A percentile compares a stretch with the other conserved stretches of the same genome.
phyloP scores from a whole-genome alignment of 1,140 invertebrate genomes.

The Camponotus pennsylvanicus region DNA sequence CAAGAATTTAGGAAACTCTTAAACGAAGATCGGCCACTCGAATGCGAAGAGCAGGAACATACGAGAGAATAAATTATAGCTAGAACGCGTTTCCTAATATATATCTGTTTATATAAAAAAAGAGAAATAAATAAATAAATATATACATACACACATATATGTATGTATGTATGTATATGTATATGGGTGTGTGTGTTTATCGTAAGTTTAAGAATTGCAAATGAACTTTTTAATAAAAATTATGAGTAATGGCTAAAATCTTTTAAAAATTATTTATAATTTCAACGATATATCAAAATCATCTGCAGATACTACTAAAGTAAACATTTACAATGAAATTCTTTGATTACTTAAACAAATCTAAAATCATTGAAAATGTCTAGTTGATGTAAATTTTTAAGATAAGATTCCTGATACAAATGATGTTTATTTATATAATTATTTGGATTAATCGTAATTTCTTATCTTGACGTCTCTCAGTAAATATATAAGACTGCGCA shows the following conservation, averaged over 20 bases:
- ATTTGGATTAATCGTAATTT: background rate
- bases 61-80: background rate
- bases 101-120: background rate
- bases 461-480: background rate
- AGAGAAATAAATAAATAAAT: background rate
- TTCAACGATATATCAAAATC: too few relatives aligned
- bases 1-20: conserved; percentile 77
- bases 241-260: too few relatives aligned
- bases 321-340: too few relatives aligned
- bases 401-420: background rate
- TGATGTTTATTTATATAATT: background rate
- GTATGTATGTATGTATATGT: too few relatives aligned
- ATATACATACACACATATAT: background rate
- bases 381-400: too few relatives aligned
- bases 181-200: too few relatives aligned
- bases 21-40: conserved; percentile 11
- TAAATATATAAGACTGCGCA: background rate
- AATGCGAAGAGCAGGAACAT: background rate
- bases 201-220: too few relatives aligned
- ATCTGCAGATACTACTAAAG: too few relatives aligned
- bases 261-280: too few relatives aligned
- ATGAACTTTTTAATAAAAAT: too few relatives aligned
- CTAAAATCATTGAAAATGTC: too few relatives aligned
- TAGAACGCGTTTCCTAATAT: background rate
- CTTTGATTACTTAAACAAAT: too few relatives aligned